Base-by-base conservation (phyloP, 2,888 invertebrate genomes). In the Andrena bicolor region DNA sequence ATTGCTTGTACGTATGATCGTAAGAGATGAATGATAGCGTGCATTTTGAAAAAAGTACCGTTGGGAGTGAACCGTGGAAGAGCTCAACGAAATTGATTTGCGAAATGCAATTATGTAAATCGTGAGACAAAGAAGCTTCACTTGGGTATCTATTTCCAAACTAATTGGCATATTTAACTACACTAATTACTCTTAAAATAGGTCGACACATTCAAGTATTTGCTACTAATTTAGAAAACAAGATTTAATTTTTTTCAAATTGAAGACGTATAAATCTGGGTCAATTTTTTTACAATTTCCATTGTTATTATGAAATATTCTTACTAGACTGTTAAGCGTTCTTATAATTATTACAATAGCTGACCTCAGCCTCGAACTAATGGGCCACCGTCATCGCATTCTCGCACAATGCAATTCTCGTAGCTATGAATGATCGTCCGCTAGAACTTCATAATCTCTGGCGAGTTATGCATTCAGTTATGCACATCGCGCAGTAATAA, bases 321-420 rank as follows among this genome's bases (percentile, higher is more conserved):
- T 23, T 26, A 8, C 3, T n/a, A n/a, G 23, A n/a, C 26, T 6
- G 23, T 41, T 70, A 51, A 49, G 10, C 58, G 56, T 8, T 64
- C 74, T 60, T 20, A 79, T 76, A 83, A 83, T 68, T 58, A 83
- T 68, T 58, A 8, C 70, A 30, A 56, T n/a, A 26, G 32, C 74
- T 80, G 76, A 64, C 76, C 56, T 71, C 65, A 26, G 28, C 26
- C 16, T 60, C 35, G 7, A n/a, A 48, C n/a, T 16, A 35, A 16
- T 41, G 28, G 49, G 30, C 35, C 48, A 71, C 63, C 26, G 71
- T 66, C 49, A 49, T 79, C 23, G 63, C 35, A 61, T 48, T 63
- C 32, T 78, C 73, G 10, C 53, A 53, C 64, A 65, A 73, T 65
- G 49, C 63, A 16, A 16, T 78, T 82, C 70, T 48, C 61, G 74